Base-by-base conservation (phyloP, 64 coral and sea anemone genomes). In the Acropora yongei region DNA sequence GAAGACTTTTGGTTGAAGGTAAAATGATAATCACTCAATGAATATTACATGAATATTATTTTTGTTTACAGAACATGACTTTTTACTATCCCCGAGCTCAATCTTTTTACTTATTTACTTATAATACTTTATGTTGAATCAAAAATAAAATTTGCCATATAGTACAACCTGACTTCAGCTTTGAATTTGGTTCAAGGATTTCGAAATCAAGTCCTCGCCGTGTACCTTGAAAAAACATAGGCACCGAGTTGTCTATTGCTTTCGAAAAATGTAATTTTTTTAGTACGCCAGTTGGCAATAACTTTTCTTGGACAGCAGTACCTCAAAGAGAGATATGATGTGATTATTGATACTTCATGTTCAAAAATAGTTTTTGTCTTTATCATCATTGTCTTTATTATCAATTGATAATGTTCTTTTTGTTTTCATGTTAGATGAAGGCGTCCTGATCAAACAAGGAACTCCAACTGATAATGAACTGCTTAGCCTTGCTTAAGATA, bases 1-100 rank as follows among this genome's bases (percentile, higher is more conserved):
- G 96, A 98, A 85, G 89, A 94, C 14, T 98, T 98, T 44, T 98
- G 96, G 96, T 78, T 95, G 61, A 94, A 94, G 96, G 96, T 98
- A 18, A 69, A 44, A 18, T 63, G 51, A 55, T 10, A 55, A 55
- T 55, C 10, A 55, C 51, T 10, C 51, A 55, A 55, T 8, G 51
- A 55, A 55, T 55, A 55, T 8, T 55, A 8, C 6, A 55, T 10
- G 6, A 8, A 8, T 5, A 1, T 85, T 71, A 44, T 69, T 50
- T 85, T 85, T 44, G 46, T 85, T 50, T 14, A 19, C 18, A 85
- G 71, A 85, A 71, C 16, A 20, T 72, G 44, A 85, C 45, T 49
- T 85, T 5, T 44, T n/a, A n/a, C n/a, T 46, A 46, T 45, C 16
- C 4, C 60, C n/a, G 10, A 4, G 3, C 8, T 71, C 18, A 6